phyloP scores from a whole-genome alignment of 2,797 vertebrate species.

The Centropyge bicolor region DNA sequence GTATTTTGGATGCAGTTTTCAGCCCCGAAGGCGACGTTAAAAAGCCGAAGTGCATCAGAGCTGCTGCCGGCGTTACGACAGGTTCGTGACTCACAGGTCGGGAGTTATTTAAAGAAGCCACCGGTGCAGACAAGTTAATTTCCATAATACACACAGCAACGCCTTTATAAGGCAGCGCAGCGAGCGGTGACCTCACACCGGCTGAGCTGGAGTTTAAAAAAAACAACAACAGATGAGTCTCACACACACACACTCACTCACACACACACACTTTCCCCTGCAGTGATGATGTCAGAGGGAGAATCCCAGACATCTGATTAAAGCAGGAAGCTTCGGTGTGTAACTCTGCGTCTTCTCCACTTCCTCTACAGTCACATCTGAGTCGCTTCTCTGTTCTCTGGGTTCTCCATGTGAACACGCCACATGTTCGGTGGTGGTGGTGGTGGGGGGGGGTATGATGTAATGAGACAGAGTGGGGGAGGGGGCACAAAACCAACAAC shows the following conservation, averaged over 20 bases:
- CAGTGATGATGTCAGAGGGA: slow-evolving; percentile 66
- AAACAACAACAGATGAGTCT: slow-evolving; percentile 9
- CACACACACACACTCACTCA: slow-evolving; percentile 35
- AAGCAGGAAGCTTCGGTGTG: slow-evolving; percentile 50
- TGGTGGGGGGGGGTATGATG: neutral
- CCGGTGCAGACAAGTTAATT: slow-evolving; percentile 43
- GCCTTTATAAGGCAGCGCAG: slow-evolving; percentile 52
- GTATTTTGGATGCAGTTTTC: slow-evolving; percentile 26
- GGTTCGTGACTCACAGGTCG: slow-evolving; percentile 58
- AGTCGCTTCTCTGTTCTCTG: slow-evolving; percentile 11
- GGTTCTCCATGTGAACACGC: neutral
- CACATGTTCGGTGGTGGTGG: neutral
- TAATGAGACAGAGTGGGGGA: neutral
- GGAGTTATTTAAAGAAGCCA: slow-evolving; percentile 68
- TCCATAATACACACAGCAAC: slow-evolving; percentile 29
- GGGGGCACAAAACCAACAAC: neutral
- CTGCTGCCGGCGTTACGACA: slow-evolving; percentile 12
- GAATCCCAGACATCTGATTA: slow-evolving; percentile 76
- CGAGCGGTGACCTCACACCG: slow-evolving; percentile 56
- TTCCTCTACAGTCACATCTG: slow-evolving; percentile 69
- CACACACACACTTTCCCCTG: slow-evolving; percentile 34
- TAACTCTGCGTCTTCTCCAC: slow-evolving; percentile 47
- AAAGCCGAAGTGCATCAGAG: slow-evolving; percentile 23
- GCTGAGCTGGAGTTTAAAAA: slow-evolving; percentile 24
- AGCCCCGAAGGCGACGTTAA: slow-evolving; percentile 36